These are phyloP conservation scores for Peromyscus aztecus DNA, from an alignment of 2,797 vertebrate genomes.

Conservation along the genomic window DNA sequence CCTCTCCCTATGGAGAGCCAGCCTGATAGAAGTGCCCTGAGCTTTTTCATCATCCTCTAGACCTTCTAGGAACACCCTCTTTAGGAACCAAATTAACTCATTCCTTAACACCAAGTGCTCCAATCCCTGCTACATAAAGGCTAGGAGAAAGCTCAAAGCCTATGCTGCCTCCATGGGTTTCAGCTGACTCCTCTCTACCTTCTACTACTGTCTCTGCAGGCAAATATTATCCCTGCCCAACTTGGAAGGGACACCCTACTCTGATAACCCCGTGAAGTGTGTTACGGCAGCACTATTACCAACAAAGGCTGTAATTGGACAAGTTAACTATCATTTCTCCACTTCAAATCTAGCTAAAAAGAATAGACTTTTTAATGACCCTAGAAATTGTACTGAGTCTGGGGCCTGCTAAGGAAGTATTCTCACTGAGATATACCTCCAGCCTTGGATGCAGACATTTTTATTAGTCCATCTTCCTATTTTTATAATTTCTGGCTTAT, in stretches of 20 bases:
- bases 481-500: background rate
- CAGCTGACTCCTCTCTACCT: background rate
- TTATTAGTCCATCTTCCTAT: background rate
- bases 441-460: background rate
- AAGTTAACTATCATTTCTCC: background rate
- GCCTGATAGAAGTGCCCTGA: background rate
- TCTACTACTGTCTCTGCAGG: background rate
- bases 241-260: background rate
- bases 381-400: background rate
- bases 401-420: background rate
- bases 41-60: background rate
- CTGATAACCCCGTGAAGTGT: background rate
- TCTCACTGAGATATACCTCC: background rate
- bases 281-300: background rate
- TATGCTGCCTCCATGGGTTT: rapidly evolving
- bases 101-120: background rate
- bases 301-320: background rate
- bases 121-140: background rate
- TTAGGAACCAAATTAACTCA: background rate
- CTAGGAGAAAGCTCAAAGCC: background rate
- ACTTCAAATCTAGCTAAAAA: background rate
- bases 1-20: background rate
- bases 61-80: background rate
- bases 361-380: background rate
- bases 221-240: background rate